Evolutionary conservation across 2,888 invertebrate species (phyloP), one percentile per base, ranked within the genome.

Genomic region (Rotaria macrura): DNA sequence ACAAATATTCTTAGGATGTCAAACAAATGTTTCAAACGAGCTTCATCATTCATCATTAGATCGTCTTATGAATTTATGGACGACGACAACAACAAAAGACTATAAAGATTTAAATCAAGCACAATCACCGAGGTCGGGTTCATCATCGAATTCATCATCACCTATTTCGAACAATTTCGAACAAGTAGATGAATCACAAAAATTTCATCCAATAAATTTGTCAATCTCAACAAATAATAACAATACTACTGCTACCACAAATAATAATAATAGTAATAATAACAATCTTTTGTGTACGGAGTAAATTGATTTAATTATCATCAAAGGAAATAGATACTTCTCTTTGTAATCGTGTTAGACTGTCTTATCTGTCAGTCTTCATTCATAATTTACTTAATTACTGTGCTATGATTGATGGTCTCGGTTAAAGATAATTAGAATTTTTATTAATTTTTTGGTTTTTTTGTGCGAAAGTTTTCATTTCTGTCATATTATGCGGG

Each of bases 201-300:
- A n/a, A n/a, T 79, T n/a, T 25, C 43, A n/a, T 79, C 79, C 79
- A 79, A 7, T 79, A 40, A 79, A 79, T 43, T 79, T 79, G 43
- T 79, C 79, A 40, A 79, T 79, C 5, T 79, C 79, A n/a, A 79
- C n/a, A 12, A 79, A 40, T 43, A 65, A 65, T 52, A n/a, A n/a
- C n/a, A n/a, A n/a, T n/a, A n/a, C n/a, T n/a, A n/a, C n/a, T n/a
- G n/a, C n/a, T n/a, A n/a, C n/a, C n/a, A n/a, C n/a, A n/a, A n/a
- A n/a, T n/a, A n/a, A n/a, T n/a, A n/a, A n/a, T n/a, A n/a, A n/a
- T n/a, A 47, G 10, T 57, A 9, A 57, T 49, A 54, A 54, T 54
- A 65, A 65, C 38, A 65, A 65, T 79, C 79, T 79, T 79, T 12
- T 43, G 79, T 79, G 79, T 43, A 43, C 43, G 12, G 79, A 79